Base-by-base conservation (phyloP, 2,888 invertebrate species). In the Polydesmus complanatus region DNA sequence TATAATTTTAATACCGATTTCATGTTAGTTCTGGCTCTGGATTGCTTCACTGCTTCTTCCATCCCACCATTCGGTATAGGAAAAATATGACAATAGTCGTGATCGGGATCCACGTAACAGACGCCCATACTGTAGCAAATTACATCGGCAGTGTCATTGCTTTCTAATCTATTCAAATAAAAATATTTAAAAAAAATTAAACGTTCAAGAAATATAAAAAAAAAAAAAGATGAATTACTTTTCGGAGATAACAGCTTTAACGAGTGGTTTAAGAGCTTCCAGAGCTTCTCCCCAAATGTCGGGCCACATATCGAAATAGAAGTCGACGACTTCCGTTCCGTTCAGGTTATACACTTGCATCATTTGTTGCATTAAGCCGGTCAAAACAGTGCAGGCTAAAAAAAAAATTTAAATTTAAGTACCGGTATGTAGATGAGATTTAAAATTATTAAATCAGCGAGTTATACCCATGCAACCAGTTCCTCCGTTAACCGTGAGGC, bases 31-130 rank as follows among this genome's bases (percentile, higher is more conserved):
- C 58, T 25, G 5, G 26, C 27, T 3, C 23, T 51, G 19, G 58
- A 53, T 21, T 21, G 3, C 19, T 27, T 11, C 14, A 61, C 47
- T 2, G 61, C 56, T 1, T 56, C 22, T 22, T 26, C 18, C 56
- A 61, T 51, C 0, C 61, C 61, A 22, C 18, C 61, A 23, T 52
- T 47, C 8, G 61, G 61, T n/a, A 26, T 19, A 3, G 61, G 61
- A 37, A 57, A 57, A 2, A 61, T 25, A n/a, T 61, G 61, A 26
- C 61, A 61, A 23, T 57, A 52, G 18, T 52, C 37, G 21, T 61
- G 47, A 2, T 57, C 61, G 22, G 56, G 57, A 2, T 57, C 57
- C 2, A 57, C 56, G 3, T 37, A 5, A 23, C 61, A 61, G 1
- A 19, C 2, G 1, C 57, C 53, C 1, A 52, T 2, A 23, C 52